Conservation (phyloP, 2,888 invertebrate genomes). For the Leucophenga maculata region DNA sequence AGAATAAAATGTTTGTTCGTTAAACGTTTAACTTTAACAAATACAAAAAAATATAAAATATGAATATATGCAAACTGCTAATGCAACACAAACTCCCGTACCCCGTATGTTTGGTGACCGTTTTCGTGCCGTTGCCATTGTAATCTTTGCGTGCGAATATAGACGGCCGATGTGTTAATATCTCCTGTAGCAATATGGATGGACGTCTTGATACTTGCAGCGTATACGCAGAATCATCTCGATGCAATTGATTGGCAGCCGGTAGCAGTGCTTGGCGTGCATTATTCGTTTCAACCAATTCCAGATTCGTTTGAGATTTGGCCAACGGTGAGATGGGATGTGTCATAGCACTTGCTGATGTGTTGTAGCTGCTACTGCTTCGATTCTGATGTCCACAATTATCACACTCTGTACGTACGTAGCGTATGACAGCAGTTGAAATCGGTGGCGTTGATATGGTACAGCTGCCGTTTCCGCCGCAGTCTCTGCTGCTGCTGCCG, state of each 20-base stretch:
- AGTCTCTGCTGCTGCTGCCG: conserved; percentile 21
- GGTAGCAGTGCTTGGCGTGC: conserved; percentile 58
- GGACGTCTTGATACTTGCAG: conserved; percentile 70
- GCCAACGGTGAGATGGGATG: conserved; percentile 67
- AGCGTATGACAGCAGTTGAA: conserved; percentile 51
- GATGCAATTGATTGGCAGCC: conserved; percentile 48
- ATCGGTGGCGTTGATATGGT: conserved; percentile 39
- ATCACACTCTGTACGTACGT: conserved; percentile 64
- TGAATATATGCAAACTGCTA: neutral
- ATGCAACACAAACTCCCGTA: conserved; percentile 40
- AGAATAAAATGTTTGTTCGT: neutral
- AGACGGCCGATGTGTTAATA: conserved; percentile 75
- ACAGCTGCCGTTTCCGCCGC: neutral
- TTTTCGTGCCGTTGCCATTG: conserved; percentile 46
- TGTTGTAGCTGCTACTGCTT: neutral
- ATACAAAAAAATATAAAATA: neutral
- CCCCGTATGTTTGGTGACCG: conserved; percentile 56
- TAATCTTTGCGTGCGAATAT: conserved; percentile 75
- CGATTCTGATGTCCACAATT: conserved; percentile 66
- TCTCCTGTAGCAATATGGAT: conserved; percentile 70
- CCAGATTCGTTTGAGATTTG: conserved; percentile 68
- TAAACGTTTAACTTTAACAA: neutral
- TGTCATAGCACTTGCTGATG: conserved; percentile 65
- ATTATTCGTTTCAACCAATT: conserved; percentile 56
- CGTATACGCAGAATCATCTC: conserved; percentile 66